Evolutionary conservation across 1,140 invertebrate genomes (phyloP), one percentile per base, ranked within the genome.

Genomic region (Drosophila subpulchrella): DNA sequence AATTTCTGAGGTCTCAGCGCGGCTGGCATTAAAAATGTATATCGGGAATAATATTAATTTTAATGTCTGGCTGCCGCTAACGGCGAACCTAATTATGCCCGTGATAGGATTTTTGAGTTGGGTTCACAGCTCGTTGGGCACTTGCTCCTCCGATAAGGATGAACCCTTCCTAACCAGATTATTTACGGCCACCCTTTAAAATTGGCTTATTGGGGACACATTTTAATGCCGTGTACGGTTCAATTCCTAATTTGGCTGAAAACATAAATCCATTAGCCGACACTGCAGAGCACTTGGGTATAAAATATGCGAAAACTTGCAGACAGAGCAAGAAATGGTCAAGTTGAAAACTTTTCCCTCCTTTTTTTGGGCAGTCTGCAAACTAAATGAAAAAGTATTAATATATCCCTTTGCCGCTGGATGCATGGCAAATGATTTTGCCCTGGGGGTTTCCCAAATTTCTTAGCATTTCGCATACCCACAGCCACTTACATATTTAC

Each of bases 311-410:
- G 56, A n/a, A 79, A 83, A 88, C 44, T 88, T 83, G 15, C 44
- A 66, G 46, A 61, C 54, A 51, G 44, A 51, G 46, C 60, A 73
- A 74, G 51, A 68, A 79, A 67, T 78, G 82, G 82, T 82, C 74
- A 78, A 86, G 48, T 82, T 75, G 54, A 48, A 72, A 85, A 85
- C 70, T 88, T 88, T 75, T 48, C 11, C n/a, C 8, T 54, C 12
- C 15, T 55, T 38, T 15, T 72, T 50, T 55, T 7, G 12, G 12
- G 47, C 38, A 15, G 70, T 72, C 70, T 32, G 70, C 60, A 68
- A 86, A 82, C 78, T 88, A 86, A 86, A 88, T 83, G 83, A 86
- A 76, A 86, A 86, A 83, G 84, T 89, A 86, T 88, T 83, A 89
- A 89, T 88, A 79, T 67, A 71, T 88, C 67, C 84, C 61, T 75